These are phyloP conservation scores for Thelaira solivaga DNA, from an alignment of 2,888 invertebrate genomes.

Conservation along the genomic window DNA sequence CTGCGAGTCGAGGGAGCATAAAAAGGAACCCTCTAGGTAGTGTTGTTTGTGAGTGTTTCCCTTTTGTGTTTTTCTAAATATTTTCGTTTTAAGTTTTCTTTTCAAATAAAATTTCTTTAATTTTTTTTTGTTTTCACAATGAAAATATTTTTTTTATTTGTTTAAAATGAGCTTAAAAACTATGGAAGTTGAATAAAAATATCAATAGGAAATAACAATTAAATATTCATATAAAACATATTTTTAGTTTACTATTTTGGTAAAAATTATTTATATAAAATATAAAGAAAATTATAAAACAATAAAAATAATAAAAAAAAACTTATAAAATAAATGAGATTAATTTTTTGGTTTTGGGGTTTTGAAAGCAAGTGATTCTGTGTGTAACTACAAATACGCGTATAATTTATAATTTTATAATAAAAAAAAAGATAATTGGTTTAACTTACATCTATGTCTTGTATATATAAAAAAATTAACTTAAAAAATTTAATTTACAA, in stretches of 20 bases:
- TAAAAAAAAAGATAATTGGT: conserved; percentile 7
- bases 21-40: too few species aligned
- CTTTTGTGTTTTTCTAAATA: too few species aligned
- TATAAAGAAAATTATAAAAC: conserved; percentile 17
- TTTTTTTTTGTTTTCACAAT: not conserved
- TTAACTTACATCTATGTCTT: not conserved
- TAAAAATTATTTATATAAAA: too few species aligned
- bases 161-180: conserved; percentile 34
- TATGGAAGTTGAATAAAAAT: conserved; percentile 57
- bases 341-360: not conserved
- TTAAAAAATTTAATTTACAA: conserved; percentile 31
- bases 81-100: too few species aligned
- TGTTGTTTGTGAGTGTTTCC: too few species aligned
- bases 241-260: too few species aligned
- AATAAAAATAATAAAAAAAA: conserved; percentile 33
- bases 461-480: not conserved
- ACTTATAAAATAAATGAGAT: conserved; percentile 49
- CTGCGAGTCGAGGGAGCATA: too few species aligned
- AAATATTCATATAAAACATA: conserved; percentile 11
- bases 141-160: conserved; percentile 17
- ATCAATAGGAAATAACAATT: conserved; percentile 56
- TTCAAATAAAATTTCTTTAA: too few species aligned
- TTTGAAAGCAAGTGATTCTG: not conserved
- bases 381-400: not conserved
- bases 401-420: conserved; percentile 13